These are phyloP conservation scores for Sorex araneus DNA, from an alignment of 2,113 vertebrate species.

Conservation along the genomic window DNA sequence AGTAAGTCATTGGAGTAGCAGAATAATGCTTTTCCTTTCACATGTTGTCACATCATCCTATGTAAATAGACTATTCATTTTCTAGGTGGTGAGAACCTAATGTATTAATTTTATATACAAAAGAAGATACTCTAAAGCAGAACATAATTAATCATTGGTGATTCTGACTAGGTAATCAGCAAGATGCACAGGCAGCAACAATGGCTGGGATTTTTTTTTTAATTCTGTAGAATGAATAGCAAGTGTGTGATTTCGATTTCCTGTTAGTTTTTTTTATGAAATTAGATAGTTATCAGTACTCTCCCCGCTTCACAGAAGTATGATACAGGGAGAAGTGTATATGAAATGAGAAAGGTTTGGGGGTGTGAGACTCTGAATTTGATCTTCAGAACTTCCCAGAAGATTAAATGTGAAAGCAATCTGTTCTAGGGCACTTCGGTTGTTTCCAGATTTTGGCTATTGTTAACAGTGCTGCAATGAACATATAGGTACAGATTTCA, in stretches of 20 bases:
- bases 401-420: not conserved
- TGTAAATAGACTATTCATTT: constrained; percentile 62
- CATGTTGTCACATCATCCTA: not conserved
- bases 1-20: not conserved
- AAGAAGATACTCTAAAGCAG: not conserved
- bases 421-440: too few relatives aligned
- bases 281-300: not conserved
- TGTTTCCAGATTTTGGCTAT: too few relatives aligned
- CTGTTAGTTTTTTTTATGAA: not conserved
- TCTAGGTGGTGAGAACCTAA: constrained; percentile 3
- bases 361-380: too few relatives aligned
- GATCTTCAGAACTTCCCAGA: too few relatives aligned
- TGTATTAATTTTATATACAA: not conserved
- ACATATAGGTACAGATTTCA: too few relatives aligned
- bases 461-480: too few relatives aligned
- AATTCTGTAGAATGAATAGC: not conserved
- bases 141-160: constrained; percentile 35
- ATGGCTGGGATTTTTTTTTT: not conserved
- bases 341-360: not conserved
- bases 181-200: not conserved
- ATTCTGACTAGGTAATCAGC: not conserved
- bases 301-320: not conserved
- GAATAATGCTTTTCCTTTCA: not conserved
- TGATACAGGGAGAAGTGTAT: not conserved
- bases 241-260: not conserved